Percentiles rank a stretch among this genome's conserved stretches.
Conservation (phyloP, 1,140 invertebrate genomes). For the Drosophila hydei region DNA sequence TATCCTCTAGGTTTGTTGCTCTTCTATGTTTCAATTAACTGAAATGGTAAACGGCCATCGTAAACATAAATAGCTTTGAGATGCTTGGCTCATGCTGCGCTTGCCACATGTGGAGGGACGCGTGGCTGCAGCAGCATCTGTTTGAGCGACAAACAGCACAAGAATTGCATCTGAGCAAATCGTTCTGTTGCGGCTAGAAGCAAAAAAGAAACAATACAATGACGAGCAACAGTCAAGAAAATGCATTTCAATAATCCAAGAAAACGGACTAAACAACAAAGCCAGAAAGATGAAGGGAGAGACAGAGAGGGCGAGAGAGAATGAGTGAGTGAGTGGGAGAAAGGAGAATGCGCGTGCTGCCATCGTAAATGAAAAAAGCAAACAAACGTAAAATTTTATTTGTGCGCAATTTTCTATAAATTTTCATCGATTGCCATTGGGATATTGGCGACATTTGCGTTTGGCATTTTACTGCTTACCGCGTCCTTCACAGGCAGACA, state of each 20-base stretch:
- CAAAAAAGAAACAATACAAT: slow-evolving; percentile 31
- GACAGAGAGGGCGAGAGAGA: neutral
- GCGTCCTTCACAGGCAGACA: slow-evolving; percentile 54
- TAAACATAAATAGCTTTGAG: slow-evolving; percentile 70
- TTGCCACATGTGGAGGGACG: slow-evolving; percentile 7
- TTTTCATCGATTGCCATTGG: slow-evolving; percentile 80
- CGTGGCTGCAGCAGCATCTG: neutral
- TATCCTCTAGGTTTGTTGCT: slow-evolving; percentile 5
- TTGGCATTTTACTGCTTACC: slow-evolving; percentile 71
- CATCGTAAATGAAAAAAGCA: slow-evolving; percentile 80
- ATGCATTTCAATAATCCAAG: slow-evolving; percentile 60
- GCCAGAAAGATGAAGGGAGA: slow-evolving; percentile 6
- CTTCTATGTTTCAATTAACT: slow-evolving; percentile 73
- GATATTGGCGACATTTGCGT: slow-evolving; percentile 82
- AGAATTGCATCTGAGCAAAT: slow-evolving; percentile 68
- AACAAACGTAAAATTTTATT: slow-evolving; percentile 82
- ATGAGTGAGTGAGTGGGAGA: neutral
- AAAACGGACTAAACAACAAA: slow-evolving; percentile 52
- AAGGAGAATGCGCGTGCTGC: slow-evolving; percentile 20
- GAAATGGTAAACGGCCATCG: slow-evolving; percentile 77
- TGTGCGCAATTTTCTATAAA: slow-evolving; percentile 82
- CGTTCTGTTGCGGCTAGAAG: slow-evolving; percentile 52
- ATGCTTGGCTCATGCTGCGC: slow-evolving; percentile 13
- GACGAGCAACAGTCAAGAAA: slow-evolving; percentile 72
- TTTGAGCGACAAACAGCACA: slow-evolving; percentile 11